Base-by-base conservation (phyloP, 1,140 invertebrate species). In the Littorina saxatilis region DNA sequence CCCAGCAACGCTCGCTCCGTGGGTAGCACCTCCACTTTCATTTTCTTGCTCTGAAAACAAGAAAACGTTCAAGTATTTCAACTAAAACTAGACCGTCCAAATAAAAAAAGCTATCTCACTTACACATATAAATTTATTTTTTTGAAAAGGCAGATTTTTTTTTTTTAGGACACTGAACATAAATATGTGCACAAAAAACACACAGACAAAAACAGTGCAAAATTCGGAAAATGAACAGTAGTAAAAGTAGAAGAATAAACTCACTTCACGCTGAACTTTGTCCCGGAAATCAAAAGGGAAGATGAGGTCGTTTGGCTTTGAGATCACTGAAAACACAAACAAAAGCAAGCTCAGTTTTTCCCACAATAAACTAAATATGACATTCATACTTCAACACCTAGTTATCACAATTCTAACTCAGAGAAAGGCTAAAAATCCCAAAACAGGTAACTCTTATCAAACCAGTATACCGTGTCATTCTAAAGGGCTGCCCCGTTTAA, bases 1-100 rank as follows among this genome's bases (percentile, higher is more conserved):
- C 95, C 96, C 0, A 99, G 91, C 2, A 99, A 93, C 58, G 95
- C 96, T 83, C 96, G 91, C 93, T 99, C 99, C 13, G 95, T 95
- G 75, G 98, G 96, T 86, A 96, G 95, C 66, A 93, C 96, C 80
- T 96, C 95, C 13, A 98, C 93, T 92, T 95, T 95, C 7, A 91
- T 89, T 27, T 86, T 86, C 13, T 87, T 87, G 58, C 83, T 85
- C 90, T 92, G 79, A 39, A 86, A 83, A 63, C n/a, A n/a, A n/a
- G n/a, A n/a, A n/a, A n/a, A n/a, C n/a, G n/a, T n/a, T n/a, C n/a
- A n/a, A n/a, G n/a, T n/a, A n/a, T n/a, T n/a, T n/a, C n/a, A n/a
- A n/a, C n/a, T n/a, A n/a, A n/a, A n/a, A n/a, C n/a, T n/a, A n/a
- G n/a, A n/a, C n/a, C n/a, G n/a, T n/a, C n/a, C n/a, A n/a, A n/a